Evolutionary conservation across 2,888 invertebrate genomes (phyloP), one percentile per base, ranked within the genome.

Genomic region (Noctua janthina): DNA sequence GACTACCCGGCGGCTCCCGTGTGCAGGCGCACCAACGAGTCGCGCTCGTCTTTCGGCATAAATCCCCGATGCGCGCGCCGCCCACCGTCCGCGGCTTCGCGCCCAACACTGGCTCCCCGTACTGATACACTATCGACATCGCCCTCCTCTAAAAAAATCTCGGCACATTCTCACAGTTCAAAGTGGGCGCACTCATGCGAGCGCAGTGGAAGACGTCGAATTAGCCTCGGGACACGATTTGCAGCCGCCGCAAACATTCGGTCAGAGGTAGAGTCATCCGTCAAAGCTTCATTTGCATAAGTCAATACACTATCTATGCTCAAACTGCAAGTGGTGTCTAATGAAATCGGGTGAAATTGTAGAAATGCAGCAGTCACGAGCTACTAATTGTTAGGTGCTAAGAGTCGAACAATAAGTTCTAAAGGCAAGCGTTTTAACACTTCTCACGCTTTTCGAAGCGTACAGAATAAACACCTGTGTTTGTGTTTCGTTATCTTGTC

Each of bases 391-490:
- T 76, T 62, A 91, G 91, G 92, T 92, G 93, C 89, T 92, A 93
- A 93, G 87, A 88, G 90, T 85, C 84, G 88, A 90, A 93, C 92
- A 93, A 91, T 91, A 86, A 86, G 86, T 80, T 90, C 89, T 90
- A 87, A 89, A 87, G 82, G 86, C 89, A 87, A 80, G 82, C 90
- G 87, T 92, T 92, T 93, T 92, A 93, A 90, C 93, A 93, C 92
- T 93, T 96, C 92, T 92, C 93, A 94, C 94, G 92, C 90, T 91
- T 91, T 91, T 87, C 81, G 81, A 81, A 82, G 89, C 86, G 68
- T 72, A 81, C 75, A 74, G 82, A 85, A 81, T 87, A 88, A 84
- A 89, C 95, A 94, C 94, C 94, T 95, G 94, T 94, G 92, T 95
- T 94, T 94, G 91, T 91, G 88, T 92, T 94, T 93, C 90, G 91